Base-by-base conservation (phyloP, 2,888 invertebrate genomes). In the Vandiemenella viatica region DNA sequence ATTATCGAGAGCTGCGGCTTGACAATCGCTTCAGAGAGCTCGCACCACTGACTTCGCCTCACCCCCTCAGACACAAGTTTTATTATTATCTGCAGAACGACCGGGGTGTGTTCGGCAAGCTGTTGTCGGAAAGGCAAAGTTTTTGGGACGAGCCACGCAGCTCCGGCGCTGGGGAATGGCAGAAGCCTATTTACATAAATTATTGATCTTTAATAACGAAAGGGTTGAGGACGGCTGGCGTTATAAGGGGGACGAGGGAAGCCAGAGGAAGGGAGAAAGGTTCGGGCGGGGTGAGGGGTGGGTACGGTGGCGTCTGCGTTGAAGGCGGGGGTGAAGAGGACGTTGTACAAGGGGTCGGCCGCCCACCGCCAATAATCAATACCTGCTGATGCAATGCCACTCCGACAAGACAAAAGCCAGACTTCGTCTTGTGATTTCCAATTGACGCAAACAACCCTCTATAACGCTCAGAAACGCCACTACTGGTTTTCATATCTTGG, bases 121-220 rank as follows among this genome's bases (percentile, higher is more conserved):
- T 32, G 32, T 32, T 32, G 32, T 32, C 32, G 32, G 32, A 32
- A 32, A 32, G 32, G n/a, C 32, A 32, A 32, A 32, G 32, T 32
- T 32, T 32, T 32, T n/a, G 46, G 48, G 45, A 45, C 45, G 51
- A 43, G 21, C 37, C 26, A 41, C 38, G 41, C 43, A 26, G 42
- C 46, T 22, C 42, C 38, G 26, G 53, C 37, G 45, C 40, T 42
- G 40, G 41, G 46, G 52, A 48, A 46, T 50, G 46, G 50, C 50
- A 53, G 53, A 51, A 53, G 52, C 48, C 52, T 51, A 54, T 54
- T 54, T 54, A 54, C 54, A 54, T 54, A 54, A 54, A 54, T 54
- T 54, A 54, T 54, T 54, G 54, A 54, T 54, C 54, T 52, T 54
- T 54, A 54, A 54, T 54, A 54, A 54, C 52, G 52, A 52, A 50